Base-by-base conservation (phyloP, 2,797 vertebrate genomes). In the Scolopax bukidnonensis region DNA sequence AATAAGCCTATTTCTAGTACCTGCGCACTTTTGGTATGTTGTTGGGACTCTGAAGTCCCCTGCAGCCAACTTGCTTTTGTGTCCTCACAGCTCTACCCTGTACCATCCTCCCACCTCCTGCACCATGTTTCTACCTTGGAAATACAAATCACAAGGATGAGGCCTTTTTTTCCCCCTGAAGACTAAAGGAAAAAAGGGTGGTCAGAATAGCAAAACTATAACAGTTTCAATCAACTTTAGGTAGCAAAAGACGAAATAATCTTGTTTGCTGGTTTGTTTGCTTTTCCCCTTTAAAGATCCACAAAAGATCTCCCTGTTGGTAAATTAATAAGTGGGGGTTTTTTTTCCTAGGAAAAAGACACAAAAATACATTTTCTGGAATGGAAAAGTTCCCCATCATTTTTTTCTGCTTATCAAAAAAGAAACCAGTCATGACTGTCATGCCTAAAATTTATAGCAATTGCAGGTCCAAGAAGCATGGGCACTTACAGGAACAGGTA, bases 121-220 rank as follows among this genome's bases (percentile, higher is more conserved):
- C 7, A 19, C 12, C 15, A 3, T 23, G 13, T 20, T 76, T 45
- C 28, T 16, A 30, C 23, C 48, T 47, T 25, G 41, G 47, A 60
- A 78, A 65, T 28, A 36, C 5, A 76, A 87, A 80, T 9, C 0
- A 0, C 6, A 45, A 68, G 14, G n/a, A 33, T 73, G 36, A 63
- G 16, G 15, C 21, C 3, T 32, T 30, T 30, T 13, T 30, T 10
- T 2, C 9, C 9, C 9, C 3, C 1, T 2, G 2, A 74, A n/a
- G 9, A 67, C 8, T 3, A 27, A 81, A 40, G 8, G 6, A 36
- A 36, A 64, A 74, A 65, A 16, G 1, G 5, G 1, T 6, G 11
- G 7, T 2, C 3, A 3, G 20, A 79, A 67, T 3, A 56, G 4
- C 5, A 73, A 87, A 85, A 33, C 9, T 82, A 0, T 57, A 69